A percentile compares a stretch with the other conserved stretches of the same genome.
phyloP scores from a whole-genome alignment of 2,113 vertebrate genomes.

The Butorides virescens region DNA sequence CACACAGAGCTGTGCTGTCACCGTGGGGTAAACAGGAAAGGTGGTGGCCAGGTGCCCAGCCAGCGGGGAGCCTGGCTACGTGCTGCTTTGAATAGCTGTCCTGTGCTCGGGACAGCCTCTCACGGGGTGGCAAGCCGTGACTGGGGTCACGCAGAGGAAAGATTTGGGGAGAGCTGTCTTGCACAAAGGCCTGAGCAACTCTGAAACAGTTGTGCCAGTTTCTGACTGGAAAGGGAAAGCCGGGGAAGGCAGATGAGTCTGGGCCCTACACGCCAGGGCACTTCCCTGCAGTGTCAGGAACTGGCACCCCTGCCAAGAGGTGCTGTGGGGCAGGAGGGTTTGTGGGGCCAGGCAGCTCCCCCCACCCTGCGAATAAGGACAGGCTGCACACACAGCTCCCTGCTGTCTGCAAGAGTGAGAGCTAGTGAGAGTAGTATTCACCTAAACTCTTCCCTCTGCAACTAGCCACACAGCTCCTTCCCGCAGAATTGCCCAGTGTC shows the following conservation, averaged over 20 bases:
- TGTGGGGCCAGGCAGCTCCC: background rate
- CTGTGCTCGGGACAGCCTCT: background rate
- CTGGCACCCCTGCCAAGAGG: background rate
- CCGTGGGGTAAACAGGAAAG: conserved; percentile 37
- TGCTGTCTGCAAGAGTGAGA: background rate
- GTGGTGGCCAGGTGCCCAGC: conserved; percentile 19
- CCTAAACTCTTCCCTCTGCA: background rate
- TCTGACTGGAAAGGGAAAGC: background rate
- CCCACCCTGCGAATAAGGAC: rapidly evolving
- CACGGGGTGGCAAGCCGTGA: background rate
- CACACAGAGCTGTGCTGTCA: background rate
- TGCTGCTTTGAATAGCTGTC: conserved; percentile 21
- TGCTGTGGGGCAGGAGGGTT: background rate
- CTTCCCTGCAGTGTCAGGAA: background rate
- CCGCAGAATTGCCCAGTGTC: background rate
- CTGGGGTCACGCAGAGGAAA: background rate
- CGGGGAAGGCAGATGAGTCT: background rate
- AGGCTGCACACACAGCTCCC: background rate
- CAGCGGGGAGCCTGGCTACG: background rate
- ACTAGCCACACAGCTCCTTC: background rate
- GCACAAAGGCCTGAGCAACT: background rate
- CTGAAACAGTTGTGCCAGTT: background rate
- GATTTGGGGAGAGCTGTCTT: background rate
- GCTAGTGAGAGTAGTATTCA: background rate
- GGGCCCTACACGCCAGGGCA: background rate